Conservation (phyloP, 1,140 invertebrate species). For the Papilio polyxenes region DNA sequence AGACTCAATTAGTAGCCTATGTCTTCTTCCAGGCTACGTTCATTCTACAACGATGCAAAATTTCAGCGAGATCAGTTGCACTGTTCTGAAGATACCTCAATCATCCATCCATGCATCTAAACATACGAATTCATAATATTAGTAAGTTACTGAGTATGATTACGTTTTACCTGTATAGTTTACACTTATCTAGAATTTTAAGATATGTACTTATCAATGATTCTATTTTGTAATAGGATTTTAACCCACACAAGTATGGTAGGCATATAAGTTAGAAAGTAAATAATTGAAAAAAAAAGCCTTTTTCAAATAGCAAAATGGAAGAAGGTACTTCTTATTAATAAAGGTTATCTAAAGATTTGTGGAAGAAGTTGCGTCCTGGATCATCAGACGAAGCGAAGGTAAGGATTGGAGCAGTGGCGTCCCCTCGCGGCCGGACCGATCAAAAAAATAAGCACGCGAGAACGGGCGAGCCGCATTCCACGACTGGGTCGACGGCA, state of each 20-base stretch:
- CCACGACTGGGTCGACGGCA: slow-evolving; percentile 76
- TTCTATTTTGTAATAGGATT: background rate
- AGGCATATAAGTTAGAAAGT: background rate
- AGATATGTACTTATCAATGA: background rate
- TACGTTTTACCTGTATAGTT: too few species aligned
- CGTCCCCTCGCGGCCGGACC: slow-evolving; percentile 55
- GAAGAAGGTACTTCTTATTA: too few species aligned
- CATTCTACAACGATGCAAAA: too few species aligned
- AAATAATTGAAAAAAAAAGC: background rate
- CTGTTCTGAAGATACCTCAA: too few species aligned
- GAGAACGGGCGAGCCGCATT: slow-evolving; percentile 76
- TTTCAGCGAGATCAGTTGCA: too few species aligned
- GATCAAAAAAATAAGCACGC: slow-evolving; percentile 72
- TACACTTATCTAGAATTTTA: too few species aligned
- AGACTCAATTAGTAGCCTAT: too few species aligned
- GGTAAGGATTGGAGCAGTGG: slow-evolving; percentile 42
- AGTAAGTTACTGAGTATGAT: too few species aligned
- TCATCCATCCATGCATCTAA: too few species aligned
- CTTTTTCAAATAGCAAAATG: too few species aligned
- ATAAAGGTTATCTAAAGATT: background rate
- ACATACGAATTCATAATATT: too few species aligned
- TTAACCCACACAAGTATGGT: background rate
- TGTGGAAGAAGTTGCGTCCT: background rate
- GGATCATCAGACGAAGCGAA: slow-evolving; percentile 25
- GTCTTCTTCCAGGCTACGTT: too few species aligned